phyloP scores from a whole-genome alignment of 2,113 vertebrate genomes.

The Sylvilagus bachmani region DNA sequence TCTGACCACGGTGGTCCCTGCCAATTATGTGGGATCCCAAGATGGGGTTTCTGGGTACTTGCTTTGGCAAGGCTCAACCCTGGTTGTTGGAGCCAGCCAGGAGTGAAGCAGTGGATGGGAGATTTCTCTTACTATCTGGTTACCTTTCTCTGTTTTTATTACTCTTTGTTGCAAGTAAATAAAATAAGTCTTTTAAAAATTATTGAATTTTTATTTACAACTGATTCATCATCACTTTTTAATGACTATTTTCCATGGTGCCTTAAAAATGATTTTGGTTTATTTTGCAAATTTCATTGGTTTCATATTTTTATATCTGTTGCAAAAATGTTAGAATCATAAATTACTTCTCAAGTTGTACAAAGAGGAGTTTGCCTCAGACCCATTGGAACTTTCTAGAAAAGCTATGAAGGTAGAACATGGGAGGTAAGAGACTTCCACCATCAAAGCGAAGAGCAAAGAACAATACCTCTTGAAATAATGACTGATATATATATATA shows the following conservation, averaged over 20 bases:
- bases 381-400: neutral
- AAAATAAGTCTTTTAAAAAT: neutral
- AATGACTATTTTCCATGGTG: neutral
- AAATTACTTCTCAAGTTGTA: neutral
- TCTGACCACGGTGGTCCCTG: too few species aligned
- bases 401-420: neutral
- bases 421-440: neutral
- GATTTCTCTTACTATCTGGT: too few species aligned
- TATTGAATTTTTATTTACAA: neutral
- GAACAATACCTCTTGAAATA: too few species aligned
- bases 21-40: too few species aligned
- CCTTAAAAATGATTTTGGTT: neutral
- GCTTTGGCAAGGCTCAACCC: too few species aligned
- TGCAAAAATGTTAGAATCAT: neutral
- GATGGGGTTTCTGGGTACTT: too few species aligned
- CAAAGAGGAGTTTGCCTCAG: neutral
- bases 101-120: too few species aligned
- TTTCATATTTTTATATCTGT: neutral
- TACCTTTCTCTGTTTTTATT: too few species aligned
- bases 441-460: neutral
- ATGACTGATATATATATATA: too few species aligned
- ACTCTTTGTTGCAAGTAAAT: too few species aligned
- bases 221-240: neutral
- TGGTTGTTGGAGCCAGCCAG: too few species aligned
- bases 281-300: neutral